phyloP scores from a whole-genome alignment of 2,888 invertebrate genomes.

The Temnothorax unifasciatus region DNA sequence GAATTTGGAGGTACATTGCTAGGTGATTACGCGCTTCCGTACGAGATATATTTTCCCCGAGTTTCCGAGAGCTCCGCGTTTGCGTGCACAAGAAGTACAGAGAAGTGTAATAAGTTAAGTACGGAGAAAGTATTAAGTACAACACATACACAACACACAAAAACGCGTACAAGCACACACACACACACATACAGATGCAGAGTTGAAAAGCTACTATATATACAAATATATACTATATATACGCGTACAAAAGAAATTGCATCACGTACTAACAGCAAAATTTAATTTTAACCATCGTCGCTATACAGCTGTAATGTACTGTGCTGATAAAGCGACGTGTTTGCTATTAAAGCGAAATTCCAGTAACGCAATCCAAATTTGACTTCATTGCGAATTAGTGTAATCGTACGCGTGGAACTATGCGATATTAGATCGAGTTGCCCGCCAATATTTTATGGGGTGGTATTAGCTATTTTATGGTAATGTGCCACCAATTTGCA shows the following conservation, averaged over 20 bases:
- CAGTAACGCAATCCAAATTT: constrained; percentile 34
- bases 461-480: constrained; percentile 54
- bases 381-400: constrained; percentile 54
- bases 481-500: constrained; percentile 50
- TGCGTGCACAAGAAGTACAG: constrained; percentile 21
- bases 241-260: neutral
- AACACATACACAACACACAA: neutral
- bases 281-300: constrained; percentile 5
- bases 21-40: constrained; percentile 26
- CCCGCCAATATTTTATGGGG: constrained; percentile 43
- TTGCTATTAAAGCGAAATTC: constrained; percentile 46
- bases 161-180: neutral
- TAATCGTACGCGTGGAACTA: constrained; percentile 43
- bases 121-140: constrained; percentile 3
- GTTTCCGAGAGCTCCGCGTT: constrained; percentile 1
- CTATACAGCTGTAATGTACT: neutral
- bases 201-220: neutral
- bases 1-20: constrained; percentile 16
- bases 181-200: neutral
- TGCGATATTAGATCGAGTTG: constrained; percentile 46
- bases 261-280: neutral
- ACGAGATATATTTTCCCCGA: constrained; percentile 27
- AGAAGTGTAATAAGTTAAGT: constrained; percentile 13
- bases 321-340: neutral
- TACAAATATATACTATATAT: neutral